Evolutionary conservation across 2,797 vertebrate genomes (phyloP).

Genomic region (Urosaurus nigricauda): DNA sequence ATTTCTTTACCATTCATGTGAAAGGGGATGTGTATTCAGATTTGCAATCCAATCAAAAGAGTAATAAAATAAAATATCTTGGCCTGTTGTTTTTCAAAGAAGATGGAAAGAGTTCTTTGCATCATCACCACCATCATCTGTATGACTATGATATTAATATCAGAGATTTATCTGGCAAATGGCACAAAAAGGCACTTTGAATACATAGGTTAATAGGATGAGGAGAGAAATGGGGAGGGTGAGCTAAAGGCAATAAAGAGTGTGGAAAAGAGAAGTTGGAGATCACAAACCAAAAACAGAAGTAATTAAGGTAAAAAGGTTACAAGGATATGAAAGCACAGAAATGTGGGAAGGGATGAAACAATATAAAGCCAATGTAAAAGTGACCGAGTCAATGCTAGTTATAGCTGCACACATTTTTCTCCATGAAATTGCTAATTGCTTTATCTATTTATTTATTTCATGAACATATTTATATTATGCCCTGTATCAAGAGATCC

Average conservation of each 20-base stretch:
- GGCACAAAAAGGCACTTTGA: conserved; percentile 53
- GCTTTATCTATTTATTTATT: no score
- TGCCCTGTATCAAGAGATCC: no score
- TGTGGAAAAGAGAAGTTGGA: conserved; percentile 41
- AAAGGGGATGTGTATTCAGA: neutral
- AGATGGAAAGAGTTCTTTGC: neutral
- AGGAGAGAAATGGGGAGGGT: conserved; percentile 38
- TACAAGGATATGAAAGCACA: conserved; percentile 50
- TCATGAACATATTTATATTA: no score
- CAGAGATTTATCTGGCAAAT: conserved; percentile 38
- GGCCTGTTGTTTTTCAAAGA: conserved; percentile 50
- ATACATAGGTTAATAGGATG: neutral
- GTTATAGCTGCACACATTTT: neutral
- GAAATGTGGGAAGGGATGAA: neutral
- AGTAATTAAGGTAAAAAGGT: conserved; percentile 43
- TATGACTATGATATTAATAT: conserved; percentile 45
- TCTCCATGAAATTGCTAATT: neutral
- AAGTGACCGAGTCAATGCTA: neutral
- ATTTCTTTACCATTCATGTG: neutral
- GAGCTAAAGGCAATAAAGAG: conserved; percentile 62
- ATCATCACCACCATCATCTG: conserved; percentile 55
- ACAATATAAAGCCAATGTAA: neutral
- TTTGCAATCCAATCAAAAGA: conserved; percentile 19
- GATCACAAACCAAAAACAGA: neutral
- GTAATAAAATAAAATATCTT: conserved; percentile 1